Percentiles rank a stretch among this genome's conserved stretches.
Evolutionary conservation across 2,113 vertebrate species (phyloP).

Genomic region (Charina bottae): DNA sequence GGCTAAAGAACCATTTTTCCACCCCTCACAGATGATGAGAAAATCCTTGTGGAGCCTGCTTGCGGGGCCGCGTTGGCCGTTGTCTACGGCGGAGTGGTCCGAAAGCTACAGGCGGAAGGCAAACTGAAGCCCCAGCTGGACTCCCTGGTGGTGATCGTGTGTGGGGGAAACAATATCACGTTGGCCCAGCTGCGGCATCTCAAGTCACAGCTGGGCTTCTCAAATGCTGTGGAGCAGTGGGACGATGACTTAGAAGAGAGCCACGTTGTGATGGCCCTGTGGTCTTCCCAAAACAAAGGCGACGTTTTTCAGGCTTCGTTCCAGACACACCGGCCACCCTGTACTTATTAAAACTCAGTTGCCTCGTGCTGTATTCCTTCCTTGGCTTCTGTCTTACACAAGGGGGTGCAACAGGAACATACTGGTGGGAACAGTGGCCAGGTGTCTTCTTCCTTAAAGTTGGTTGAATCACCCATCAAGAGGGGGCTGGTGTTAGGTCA

Average conservation of each 20-base stretch:
- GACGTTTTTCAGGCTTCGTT: background rate
- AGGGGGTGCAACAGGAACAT: background rate
- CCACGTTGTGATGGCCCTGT: background rate
- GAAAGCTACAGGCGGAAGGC: constrained; percentile 74
- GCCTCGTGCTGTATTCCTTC: too few species aligned
- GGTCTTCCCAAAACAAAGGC: background rate
- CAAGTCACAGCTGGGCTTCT: constrained; percentile 79
- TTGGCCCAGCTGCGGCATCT: constrained; percentile 78
- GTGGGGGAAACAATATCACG: constrained; percentile 88
- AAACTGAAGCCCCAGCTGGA: constrained; percentile 70
- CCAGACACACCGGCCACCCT: background rate
- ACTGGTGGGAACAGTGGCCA: too few species aligned
- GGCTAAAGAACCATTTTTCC: background rate
- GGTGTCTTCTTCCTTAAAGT: background rate
- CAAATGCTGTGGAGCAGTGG: constrained; percentile 14
- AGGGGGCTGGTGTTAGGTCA: too few species aligned
- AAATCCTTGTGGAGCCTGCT: constrained; percentile 86
- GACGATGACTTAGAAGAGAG: background rate
- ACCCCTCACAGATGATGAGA: constrained; percentile 81
- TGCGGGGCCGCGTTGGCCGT: constrained; percentile 84
- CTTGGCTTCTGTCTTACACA: background rate
- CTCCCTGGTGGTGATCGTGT: constrained; percentile 83
- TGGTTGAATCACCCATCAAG: background rate
- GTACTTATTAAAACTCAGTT: background rate
- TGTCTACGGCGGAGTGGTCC: constrained; percentile 76